Percentiles rank a stretch among this genome's conserved stretches.
phyloP scores from a whole-genome alignment of 2,888 invertebrate genomes.

The Torymus auratus region DNA sequence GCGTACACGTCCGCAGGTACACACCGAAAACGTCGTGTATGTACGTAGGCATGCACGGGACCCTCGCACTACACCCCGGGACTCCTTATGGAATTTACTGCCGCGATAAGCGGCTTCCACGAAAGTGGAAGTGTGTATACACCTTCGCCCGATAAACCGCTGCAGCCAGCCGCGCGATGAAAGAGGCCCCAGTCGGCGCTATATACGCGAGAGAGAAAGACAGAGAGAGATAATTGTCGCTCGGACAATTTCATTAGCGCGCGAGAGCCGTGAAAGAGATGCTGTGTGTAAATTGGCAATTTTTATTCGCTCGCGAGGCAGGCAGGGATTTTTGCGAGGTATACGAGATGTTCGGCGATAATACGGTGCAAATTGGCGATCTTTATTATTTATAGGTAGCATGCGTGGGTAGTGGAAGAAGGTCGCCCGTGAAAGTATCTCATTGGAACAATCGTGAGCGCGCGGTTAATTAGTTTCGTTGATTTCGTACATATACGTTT shows the following conservation, averaged over 20 bases:
- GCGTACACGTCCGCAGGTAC: conserved; percentile 2
- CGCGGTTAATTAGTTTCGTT: no score
- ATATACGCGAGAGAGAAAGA: not conserved
- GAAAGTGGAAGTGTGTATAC: conserved; percentile 13
- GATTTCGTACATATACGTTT: no score
- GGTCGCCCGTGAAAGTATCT: no score
- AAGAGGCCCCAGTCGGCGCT: not conserved
- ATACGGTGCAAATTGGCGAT: not conserved
- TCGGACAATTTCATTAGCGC: conserved; percentile 48
- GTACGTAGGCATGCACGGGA: no score
- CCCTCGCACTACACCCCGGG: no score
- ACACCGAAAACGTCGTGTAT: not conserved
- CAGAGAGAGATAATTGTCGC: conserved; percentile 30
- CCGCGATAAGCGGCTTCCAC: conserved; percentile 13
- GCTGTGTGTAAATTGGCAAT: no score
- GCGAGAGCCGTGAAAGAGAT: no score
- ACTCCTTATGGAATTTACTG: conserved; percentile 37
- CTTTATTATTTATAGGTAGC: not conserved
- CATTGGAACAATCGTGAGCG: no score
- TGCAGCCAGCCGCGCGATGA: not conserved
- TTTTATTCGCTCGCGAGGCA: no score
- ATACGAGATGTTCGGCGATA: not conserved
- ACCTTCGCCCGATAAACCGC: not conserved
- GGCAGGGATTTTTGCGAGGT: no score
- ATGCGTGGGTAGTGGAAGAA: no score